Percentiles rank a stretch among this genome's conserved stretches.
Conservation (phyloP, 2,797 vertebrate genomes). For the Taeniopygia guttata region DNA sequence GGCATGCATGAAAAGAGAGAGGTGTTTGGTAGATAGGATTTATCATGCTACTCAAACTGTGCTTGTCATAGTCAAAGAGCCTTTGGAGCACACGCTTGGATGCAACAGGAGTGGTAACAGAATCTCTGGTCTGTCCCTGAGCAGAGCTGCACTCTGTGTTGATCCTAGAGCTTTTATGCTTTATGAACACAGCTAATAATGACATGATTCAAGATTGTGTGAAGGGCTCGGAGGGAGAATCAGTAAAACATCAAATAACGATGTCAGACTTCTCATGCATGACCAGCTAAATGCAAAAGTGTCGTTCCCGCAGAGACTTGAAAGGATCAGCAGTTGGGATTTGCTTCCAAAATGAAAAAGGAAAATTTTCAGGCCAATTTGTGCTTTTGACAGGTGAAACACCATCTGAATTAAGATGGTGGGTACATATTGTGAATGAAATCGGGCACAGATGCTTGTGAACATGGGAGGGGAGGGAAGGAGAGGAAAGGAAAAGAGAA, state of each 20-base stretch:
- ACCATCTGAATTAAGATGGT: background rate
- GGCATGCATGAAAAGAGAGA: background rate
- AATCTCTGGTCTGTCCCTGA: background rate
- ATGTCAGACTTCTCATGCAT: background rate
- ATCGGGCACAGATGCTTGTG: background rate
- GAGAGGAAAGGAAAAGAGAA: too few relatives aligned
- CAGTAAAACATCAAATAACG: conserved; percentile 1
- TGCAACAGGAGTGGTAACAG: background rate
- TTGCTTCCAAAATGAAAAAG: background rate
- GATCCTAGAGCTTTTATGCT: background rate
- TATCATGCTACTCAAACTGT: background rate
- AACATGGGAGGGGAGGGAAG: background rate
- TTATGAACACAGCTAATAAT: background rate
- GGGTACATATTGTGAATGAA: background rate
- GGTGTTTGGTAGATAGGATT: background rate
- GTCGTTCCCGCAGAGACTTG: background rate
- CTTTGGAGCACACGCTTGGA: background rate
- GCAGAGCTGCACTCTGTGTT: background rate
- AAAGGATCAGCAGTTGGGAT: background rate
- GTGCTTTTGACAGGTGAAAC: background rate
- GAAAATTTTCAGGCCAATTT: background rate
- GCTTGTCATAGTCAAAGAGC: background rate
- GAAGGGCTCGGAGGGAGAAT: background rate
- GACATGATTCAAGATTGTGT: background rate
- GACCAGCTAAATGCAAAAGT: background rate